Evolutionary conservation across 2,113 vertebrate genomes (phyloP), one percentile per base, ranked within the genome.

Genomic region (Lophius piscatorius): DNA sequence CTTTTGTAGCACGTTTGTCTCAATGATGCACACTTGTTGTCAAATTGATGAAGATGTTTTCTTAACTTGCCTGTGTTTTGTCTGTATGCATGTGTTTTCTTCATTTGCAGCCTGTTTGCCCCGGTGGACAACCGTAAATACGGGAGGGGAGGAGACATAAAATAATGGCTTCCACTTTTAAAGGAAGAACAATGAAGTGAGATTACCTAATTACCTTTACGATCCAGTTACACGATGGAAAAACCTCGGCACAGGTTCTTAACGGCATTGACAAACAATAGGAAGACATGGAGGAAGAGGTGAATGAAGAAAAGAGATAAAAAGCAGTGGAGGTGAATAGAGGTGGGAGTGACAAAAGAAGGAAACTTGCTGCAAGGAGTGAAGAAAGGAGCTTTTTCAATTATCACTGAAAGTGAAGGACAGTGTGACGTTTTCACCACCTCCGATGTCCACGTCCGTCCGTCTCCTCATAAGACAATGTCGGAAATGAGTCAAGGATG

Each of bases 121-220:
- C 48, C 45, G n/a, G n/a, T n/a, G n/a, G n/a, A n/a, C n/a, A n/a
- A n/a, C n/a, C 31, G 41, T 55, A 47, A 34, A 66, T 44, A 76
- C 17, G 20, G 63, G 70, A 31, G 42, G 56, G 49, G 31, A 67
- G 49, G 34, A 63, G 39, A 67, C 20, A 41, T n/a, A 36, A 80
- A 64, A 73, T 6, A 4, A 74, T 50, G 29, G 51, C 60, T 45
- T 52, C 59, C 42, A 65, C n/a, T 83, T 70, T 74, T 76, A 66
- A 65, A 36, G 49, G 47, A 58, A 67, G 57, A 76, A 66, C 71
- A 78, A 74, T 69, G 49, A 49, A 21, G 26, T 47, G 50, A 56
- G 63, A 80, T 70, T 68, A 68, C 80, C 48, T 78, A 80, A 82
- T 87, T 78, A 80, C 65, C 62, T 58, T 65, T 76, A 68, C 54